Evolutionary conservation across 2,797 vertebrate species (phyloP).

Genomic region (Oryzias sinensis): DNA sequence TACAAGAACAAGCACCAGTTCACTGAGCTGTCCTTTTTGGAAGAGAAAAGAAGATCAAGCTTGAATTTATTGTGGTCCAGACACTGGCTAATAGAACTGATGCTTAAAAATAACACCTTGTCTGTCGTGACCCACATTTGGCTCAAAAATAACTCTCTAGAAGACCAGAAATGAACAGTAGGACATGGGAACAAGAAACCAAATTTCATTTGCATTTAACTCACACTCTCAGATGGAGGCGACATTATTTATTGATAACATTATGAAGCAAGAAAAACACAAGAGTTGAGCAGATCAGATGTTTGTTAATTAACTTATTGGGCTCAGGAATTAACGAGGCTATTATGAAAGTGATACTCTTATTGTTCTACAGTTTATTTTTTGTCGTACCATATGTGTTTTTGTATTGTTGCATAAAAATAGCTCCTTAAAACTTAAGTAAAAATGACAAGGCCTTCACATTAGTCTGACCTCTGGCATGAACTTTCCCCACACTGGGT

Average conservation of each 20-base stretch:
- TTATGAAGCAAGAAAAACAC: slow-evolving; percentile 46
- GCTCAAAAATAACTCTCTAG: slow-evolving; percentile 70
- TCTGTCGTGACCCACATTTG: slow-evolving; percentile 77
- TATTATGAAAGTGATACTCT: slow-evolving; percentile 30
- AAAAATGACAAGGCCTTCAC: slow-evolving; percentile 12
- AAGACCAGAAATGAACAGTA: slow-evolving; percentile 60
- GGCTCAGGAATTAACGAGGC: slow-evolving; percentile 9
- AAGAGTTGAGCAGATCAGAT: slow-evolving; percentile 25
- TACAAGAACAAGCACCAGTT: slow-evolving; percentile 23
- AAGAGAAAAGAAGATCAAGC: slow-evolving; percentile 56
- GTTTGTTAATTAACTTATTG: slow-evolving; percentile 31
- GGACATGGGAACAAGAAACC: slow-evolving; percentile 48
- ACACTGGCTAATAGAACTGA: slow-evolving; percentile 68
- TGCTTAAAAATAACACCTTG: slow-evolving; percentile 77
- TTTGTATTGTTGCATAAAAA: slow-evolving; percentile 7
- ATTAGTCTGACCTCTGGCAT: slow-evolving; percentile 25
- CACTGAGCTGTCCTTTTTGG: slow-evolving; percentile 45
- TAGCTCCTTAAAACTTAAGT: background rate
- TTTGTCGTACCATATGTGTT: slow-evolving; percentile 16
- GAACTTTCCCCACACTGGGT: slow-evolving; percentile 30
- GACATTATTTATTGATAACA: slow-evolving; percentile 61
- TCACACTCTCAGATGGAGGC: slow-evolving; percentile 50
- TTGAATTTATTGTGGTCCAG: slow-evolving; percentile 64
- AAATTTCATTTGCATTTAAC: slow-evolving; percentile 72
- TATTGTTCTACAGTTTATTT: slow-evolving; percentile 1